A percentile compares a stretch with the other conserved stretches of the same genome.
Evolutionary conservation across 2,113 vertebrate genomes (phyloP).

Genomic region (Reinhardtius hippoglossoides): DNA sequence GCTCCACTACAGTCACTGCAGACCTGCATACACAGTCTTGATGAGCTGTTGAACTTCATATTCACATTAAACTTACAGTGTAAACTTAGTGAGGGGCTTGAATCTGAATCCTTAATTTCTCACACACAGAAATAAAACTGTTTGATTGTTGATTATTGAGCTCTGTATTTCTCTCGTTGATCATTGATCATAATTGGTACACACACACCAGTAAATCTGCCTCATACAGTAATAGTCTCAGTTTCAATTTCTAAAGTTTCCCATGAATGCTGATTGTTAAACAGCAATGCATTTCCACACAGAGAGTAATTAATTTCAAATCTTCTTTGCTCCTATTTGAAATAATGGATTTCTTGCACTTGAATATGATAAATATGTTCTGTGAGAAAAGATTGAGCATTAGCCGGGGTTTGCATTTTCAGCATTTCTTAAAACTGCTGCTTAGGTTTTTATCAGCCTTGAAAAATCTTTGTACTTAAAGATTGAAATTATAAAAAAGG

Average conservation of each 20-base stretch:
- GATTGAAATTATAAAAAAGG: conserved; percentile 29
- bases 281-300: conserved; percentile 34
- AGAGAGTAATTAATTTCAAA: conserved; percentile 55
- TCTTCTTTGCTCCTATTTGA: conserved; percentile 45
- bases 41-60: conserved; percentile 58
- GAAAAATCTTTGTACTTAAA: conserved; percentile 25
- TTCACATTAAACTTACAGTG: conserved; percentile 48
- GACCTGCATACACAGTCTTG: conserved; percentile 33
- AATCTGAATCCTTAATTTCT: background rate
- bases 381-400: conserved; percentile 25
- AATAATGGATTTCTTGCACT: conserved; percentile 58
- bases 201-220: conserved; percentile 51
- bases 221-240: conserved; percentile 49
- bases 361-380: conserved; percentile 58
- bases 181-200: conserved; percentile 52
- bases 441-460: conserved; percentile 26
- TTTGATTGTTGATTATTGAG: conserved; percentile 42
- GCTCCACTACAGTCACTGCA: conserved; percentile 35
- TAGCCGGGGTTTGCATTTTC: conserved; percentile 44
- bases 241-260: conserved; percentile 54
- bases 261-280: conserved; percentile 45
- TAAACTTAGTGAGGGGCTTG: conserved; percentile 39
- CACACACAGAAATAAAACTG: conserved; percentile 10
- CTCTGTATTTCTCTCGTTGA: conserved; percentile 14
- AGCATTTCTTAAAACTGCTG: conserved; percentile 42